phyloP scores from a whole-genome alignment of 2,888 invertebrate genomes.

The Erebia ligea region DNA sequence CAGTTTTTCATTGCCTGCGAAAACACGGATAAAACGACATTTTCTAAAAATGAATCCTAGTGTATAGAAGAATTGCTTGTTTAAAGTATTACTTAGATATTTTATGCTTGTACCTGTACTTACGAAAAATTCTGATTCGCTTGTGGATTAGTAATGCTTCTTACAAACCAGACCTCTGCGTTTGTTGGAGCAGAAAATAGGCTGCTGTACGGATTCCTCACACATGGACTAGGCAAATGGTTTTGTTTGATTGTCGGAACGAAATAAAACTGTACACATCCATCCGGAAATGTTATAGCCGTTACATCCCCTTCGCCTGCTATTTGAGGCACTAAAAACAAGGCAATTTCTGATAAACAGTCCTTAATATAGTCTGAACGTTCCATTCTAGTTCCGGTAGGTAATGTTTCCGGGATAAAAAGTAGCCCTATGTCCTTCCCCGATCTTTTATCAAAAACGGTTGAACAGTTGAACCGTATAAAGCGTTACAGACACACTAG shows the following conservation, averaged over 20 bases:
- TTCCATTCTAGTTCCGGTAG: too few species aligned
- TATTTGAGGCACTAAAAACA: conserved; percentile 49
- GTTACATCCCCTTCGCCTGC: conserved; percentile 71
- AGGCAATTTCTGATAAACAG: not conserved
- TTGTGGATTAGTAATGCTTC: conserved; percentile 61
- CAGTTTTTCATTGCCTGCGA: too few species aligned
- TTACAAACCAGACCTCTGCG: conserved; percentile 61
- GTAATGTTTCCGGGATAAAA: too few species aligned
- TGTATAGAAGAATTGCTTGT: too few species aligned
- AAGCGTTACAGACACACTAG: too few species aligned
- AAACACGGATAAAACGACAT: too few species aligned
- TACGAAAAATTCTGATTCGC: conserved; percentile 20
- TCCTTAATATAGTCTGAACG: too few species aligned
- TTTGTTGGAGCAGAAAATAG: conserved; percentile 29
- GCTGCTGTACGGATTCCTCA: conserved; percentile 37
- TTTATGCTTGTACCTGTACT: conserved; percentile 41
- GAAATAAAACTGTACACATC: conserved; percentile 64
- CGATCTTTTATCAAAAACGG: too few species aligned
- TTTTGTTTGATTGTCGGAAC: conserved; percentile 52
- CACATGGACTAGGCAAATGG: conserved; percentile 43
- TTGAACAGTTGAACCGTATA: too few species aligned
- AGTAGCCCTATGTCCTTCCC: too few species aligned
- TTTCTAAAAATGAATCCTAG: too few species aligned
- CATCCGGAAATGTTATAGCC: conserved; percentile 62
- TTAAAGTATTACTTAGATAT: too few species aligned